Evolutionary conservation across 2,888 invertebrate species (phyloP).

Genomic region (Cyclophora punctaria): DNA sequence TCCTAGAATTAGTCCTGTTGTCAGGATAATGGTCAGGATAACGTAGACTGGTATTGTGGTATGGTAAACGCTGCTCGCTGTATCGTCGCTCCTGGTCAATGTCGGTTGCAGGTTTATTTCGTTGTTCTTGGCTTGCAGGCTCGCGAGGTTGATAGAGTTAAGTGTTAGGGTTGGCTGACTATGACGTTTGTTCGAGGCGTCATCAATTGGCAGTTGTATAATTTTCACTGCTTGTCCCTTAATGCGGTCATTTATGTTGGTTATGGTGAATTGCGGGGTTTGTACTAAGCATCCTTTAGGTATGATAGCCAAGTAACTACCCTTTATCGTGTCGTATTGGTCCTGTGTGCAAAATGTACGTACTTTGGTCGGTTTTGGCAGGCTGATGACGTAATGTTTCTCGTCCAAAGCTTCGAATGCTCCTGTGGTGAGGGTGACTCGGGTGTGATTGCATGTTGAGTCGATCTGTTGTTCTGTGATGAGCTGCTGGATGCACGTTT

Average conservation of each 20-base stretch:
- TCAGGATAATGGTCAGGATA: neutral
- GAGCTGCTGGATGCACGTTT: slow-evolving; percentile 5
- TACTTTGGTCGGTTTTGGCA: slow-evolving; percentile 10
- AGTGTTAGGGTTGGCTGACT: neutral
- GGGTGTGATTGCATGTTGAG: slow-evolving; percentile 3
- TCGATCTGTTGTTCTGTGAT: slow-evolving; percentile 2
- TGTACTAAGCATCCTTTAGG: neutral
- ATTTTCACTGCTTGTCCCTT: slow-evolving; percentile 3
- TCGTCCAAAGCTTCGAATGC: slow-evolving; percentile 13
- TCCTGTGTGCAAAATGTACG: slow-evolving; percentile 12
- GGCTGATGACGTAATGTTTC: slow-evolving; percentile 12
- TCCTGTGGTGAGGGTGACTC: slow-evolving; percentile 3
- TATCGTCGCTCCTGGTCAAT: neutral
- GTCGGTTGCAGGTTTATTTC: neutral
- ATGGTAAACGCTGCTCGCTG: too few relatives aligned
- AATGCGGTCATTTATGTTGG: slow-evolving; percentile 1
- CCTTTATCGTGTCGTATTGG: slow-evolving; percentile 3
- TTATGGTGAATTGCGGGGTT: slow-evolving; percentile 1
- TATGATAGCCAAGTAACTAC: slow-evolving; percentile 2
- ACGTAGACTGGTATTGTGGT: too few relatives aligned
- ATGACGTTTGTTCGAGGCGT: neutral
- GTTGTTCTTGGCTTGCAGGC: neutral
- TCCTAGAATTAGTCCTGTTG: too few relatives aligned
- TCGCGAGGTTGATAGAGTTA: neutral
- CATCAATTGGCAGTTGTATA: neutral